A percentile compares a stretch with the other conserved stretches of the same genome.
Evolutionary conservation across 2,888 invertebrate genomes (phyloP).

Genomic region (Apoderus coryli): DNA sequence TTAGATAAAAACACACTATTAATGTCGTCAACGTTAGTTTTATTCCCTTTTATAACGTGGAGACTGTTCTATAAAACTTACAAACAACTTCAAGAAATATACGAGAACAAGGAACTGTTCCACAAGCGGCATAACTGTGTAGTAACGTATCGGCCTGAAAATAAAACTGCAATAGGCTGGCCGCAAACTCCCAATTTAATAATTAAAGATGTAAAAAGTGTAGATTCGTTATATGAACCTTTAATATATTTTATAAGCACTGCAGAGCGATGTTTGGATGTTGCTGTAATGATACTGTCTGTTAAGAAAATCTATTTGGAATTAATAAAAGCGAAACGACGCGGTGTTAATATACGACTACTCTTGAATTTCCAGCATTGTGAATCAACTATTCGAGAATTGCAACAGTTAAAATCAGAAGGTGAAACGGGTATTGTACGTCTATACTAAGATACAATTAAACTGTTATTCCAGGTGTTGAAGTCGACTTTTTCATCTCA

Average conservation of each 20-base stretch:
- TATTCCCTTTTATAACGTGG: slow-evolving; percentile 20
- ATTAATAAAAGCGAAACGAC: slow-evolving; percentile 19
- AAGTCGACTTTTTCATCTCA: slow-evolving; percentile 21
- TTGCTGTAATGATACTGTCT: slow-evolving; percentile 24
- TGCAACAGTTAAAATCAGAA: slow-evolving; percentile 18
- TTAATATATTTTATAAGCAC: slow-evolving; percentile 25
- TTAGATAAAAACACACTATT: too few relatives aligned
- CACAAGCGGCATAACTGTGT: slow-evolving; percentile 25
- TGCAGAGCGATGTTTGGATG: slow-evolving; percentile 21
- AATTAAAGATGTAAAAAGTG: slow-evolving; percentile 14
- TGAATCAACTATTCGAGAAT: slow-evolving; percentile 10
- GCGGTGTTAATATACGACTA: slow-evolving; percentile 25
- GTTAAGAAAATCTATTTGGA: slow-evolving; percentile 19
- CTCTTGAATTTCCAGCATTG: slow-evolving; percentile 23
- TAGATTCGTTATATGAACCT: slow-evolving; percentile 21
- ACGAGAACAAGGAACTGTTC: slow-evolving; percentile 19
- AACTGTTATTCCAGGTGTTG: slow-evolving; percentile 19
- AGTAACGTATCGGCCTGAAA: slow-evolving; percentile 20
- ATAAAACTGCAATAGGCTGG: slow-evolving; percentile 22
- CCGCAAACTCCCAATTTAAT: slow-evolving; percentile 13
- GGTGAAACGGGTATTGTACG: slow-evolving; percentile 14
- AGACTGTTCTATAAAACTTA: slow-evolving; percentile 19
- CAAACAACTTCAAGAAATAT: slow-evolving; percentile 16
- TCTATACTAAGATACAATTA: slow-evolving; percentile 3
- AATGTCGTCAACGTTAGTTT: slow-evolving; percentile 13